Percentiles rank a stretch among this genome's conserved stretches.
Conservation (phyloP, 1,140 invertebrate species). For the Drosophila sulfurigaster region DNA sequence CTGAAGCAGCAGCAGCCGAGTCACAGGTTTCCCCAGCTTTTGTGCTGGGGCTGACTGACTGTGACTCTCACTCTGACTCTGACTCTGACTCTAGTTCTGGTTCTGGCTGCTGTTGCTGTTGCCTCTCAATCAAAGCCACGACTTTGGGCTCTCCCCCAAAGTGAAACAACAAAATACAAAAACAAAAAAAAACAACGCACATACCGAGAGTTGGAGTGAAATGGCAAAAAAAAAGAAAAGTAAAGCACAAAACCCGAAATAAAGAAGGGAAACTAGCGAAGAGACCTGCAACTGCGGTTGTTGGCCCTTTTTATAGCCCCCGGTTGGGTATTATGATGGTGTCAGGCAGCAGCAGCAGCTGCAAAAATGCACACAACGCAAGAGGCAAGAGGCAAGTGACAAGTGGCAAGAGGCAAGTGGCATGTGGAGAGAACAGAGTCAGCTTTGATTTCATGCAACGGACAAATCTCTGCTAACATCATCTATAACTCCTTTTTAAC, state of each 20-base stretch:
- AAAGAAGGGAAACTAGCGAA: constrained; percentile 35
- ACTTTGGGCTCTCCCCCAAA: constrained; percentile 44
- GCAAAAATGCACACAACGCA: constrained; percentile 32
- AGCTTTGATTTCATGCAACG: constrained; percentile 40
- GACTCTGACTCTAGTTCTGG: too few species aligned
- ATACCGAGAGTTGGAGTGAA: background rate
- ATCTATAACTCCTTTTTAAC: constrained; percentile 4
- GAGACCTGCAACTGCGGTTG: constrained; percentile 42
- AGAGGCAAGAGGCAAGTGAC: background rate
- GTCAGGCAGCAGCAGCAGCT: constrained; percentile 35
- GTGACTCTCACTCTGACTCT: too few species aligned
- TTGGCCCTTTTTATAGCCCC: constrained; percentile 53
- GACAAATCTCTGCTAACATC: constrained; percentile 17
- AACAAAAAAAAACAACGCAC: constrained; percentile 11
- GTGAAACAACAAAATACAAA: constrained; percentile 36
- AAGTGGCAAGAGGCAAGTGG: background rate
- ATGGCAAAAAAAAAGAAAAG: background rate
- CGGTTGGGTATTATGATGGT: constrained; percentile 39
- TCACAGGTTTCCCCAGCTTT: constrained; percentile 34
- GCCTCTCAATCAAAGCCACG: constrained; percentile 54
- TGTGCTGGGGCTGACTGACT: constrained; percentile 20
- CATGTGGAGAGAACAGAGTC: background rate
- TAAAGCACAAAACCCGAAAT: constrained; percentile 18
- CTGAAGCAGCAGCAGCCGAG: constrained; percentile 12
- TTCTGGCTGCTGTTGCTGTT: constrained; percentile 25